Conservation (phyloP, 2,888 invertebrate genomes). For the Plagiodera versicolora region DNA sequence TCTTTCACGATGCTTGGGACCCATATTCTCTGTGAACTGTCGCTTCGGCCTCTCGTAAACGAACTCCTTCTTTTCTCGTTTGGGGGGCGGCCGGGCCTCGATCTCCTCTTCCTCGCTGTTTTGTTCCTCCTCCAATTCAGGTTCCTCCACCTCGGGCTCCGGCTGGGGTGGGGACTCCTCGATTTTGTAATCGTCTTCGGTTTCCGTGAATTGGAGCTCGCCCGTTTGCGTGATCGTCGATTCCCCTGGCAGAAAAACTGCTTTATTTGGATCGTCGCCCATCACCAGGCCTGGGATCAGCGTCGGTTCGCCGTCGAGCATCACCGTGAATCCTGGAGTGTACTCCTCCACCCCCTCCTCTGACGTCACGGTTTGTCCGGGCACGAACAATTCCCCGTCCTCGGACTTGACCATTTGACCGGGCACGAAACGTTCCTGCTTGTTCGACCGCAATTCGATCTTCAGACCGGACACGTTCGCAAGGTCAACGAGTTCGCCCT, state of each 20-base stretch:
- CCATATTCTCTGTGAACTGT: constrained; percentile 46
- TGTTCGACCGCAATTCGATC: constrained; percentile 56
- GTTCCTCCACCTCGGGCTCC: constrained; percentile 44
- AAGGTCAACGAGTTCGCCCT: constrained; percentile 61
- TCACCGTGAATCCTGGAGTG: constrained; percentile 77
- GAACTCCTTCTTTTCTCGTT: constrained; percentile 43
- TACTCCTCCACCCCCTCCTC: constrained; percentile 72
- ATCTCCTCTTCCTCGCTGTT: constrained; percentile 43
- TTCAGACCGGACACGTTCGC: constrained; percentile 66
- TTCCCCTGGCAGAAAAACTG: constrained; percentile 53
- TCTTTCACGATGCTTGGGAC: constrained; percentile 49
- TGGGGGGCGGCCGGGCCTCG: constrained; percentile 39
- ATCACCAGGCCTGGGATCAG: constrained; percentile 82
- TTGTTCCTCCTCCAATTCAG: constrained; percentile 44
- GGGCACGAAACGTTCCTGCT: constrained; percentile 70
- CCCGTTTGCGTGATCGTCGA: constrained; percentile 51
- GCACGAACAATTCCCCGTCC: constrained; percentile 60
- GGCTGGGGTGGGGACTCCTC: constrained; percentile 38
- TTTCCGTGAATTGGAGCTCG: constrained; percentile 51
- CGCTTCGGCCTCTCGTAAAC: constrained; percentile 51
- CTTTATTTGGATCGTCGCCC: constrained; percentile 59
- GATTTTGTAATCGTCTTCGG: constrained; percentile 54
- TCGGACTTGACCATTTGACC: constrained; percentile 70
- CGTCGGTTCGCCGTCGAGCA: constrained; percentile 76
- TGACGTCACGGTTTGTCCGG: constrained; percentile 74